These are phyloP conservation scores for Echiichthys vipera DNA, from an alignment of 2,797 vertebrate genomes.

Conservation along the genomic window DNA sequence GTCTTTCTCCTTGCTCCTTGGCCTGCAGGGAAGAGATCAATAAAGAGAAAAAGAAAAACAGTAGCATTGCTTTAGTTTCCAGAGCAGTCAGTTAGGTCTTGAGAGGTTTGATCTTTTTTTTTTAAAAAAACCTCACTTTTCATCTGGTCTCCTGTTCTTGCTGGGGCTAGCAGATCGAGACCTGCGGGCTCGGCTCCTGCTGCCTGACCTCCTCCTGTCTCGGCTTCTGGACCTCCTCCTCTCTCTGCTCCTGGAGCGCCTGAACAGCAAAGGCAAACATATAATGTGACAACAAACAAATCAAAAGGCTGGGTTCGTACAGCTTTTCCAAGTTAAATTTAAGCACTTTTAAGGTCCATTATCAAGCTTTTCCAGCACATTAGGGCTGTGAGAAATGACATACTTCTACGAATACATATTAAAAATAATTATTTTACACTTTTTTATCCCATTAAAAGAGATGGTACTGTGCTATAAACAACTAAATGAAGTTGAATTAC, in stretches of 20 bases:
- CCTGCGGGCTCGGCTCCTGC: conserved; percentile 89
- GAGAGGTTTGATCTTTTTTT: neutral
- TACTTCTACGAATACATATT: no score
- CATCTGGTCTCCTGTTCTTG: conserved; percentile 91
- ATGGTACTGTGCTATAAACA: no score
- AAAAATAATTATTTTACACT: no score
- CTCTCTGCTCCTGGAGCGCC: conserved; percentile 94
- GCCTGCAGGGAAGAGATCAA: conserved; percentile 68
- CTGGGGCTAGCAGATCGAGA: conserved; percentile 90
- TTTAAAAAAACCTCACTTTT: conserved; percentile 81
- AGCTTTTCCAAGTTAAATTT: no score
- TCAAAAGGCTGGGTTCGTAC: no score
- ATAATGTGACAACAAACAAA: neutral
- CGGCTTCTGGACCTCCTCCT: conserved; percentile 91
- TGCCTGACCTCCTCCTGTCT: conserved; percentile 91
- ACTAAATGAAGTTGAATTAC: no score
- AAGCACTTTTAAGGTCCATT: no score
- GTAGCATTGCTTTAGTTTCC: neutral
- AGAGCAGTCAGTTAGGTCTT: neutral
- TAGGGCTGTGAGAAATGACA: no score
- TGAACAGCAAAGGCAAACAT: conserved; percentile 56
- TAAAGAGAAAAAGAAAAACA: neutral
- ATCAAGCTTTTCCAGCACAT: no score
- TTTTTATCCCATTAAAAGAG: no score
- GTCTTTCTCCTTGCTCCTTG: conserved; percentile 94